These are phyloP conservation scores for Planiliza haematocheilus DNA, from an alignment of 2,113 vertebrate genomes.

Conservation along the genomic window DNA sequence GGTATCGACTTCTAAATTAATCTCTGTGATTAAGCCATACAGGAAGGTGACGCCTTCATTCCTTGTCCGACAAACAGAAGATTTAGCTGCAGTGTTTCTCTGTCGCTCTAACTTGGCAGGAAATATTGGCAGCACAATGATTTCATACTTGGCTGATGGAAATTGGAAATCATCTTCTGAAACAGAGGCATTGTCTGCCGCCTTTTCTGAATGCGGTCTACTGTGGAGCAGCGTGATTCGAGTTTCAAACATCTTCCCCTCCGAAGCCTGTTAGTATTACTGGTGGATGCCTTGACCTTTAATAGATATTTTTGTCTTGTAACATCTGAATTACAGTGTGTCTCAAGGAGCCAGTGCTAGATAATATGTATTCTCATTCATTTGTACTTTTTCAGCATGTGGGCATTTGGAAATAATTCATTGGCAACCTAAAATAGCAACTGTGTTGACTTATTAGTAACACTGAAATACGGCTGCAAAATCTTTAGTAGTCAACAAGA, in stretches of 20 bases:
- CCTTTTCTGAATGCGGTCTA: conserved; percentile 56
- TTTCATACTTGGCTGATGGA: conserved; percentile 73
- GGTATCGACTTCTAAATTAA: conserved; percentile 64
- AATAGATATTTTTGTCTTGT: conserved; percentile 32
- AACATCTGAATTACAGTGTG: conserved; percentile 13
- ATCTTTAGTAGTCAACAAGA: neutral
- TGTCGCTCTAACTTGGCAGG: conserved; percentile 63
- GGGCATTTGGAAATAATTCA: neutral
- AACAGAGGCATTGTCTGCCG: conserved; percentile 61
- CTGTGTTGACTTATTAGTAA: neutral
- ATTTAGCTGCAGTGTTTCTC: conserved; percentile 60
- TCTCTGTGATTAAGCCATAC: conserved; percentile 74
- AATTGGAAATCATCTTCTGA: conserved; percentile 77
- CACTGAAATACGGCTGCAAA: neutral
- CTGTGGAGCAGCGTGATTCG: conserved; percentile 54
- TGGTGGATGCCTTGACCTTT: conserved; percentile 51
- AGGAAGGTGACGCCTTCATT: conserved; percentile 62
- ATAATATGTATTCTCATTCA: conserved; percentile 1
- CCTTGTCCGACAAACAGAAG: conserved; percentile 69
- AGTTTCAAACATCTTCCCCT: conserved; percentile 57
- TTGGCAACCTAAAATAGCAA: neutral
- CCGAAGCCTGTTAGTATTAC: conserved; percentile 19
- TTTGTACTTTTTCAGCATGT: neutral
- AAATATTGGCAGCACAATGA: conserved; percentile 68
- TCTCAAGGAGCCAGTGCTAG: neutral